Percentiles rank a stretch among this genome's conserved stretches.
phyloP scores from a whole-genome alignment of 2,888 invertebrate genomes.

The Cryptus viduatorius region DNA sequence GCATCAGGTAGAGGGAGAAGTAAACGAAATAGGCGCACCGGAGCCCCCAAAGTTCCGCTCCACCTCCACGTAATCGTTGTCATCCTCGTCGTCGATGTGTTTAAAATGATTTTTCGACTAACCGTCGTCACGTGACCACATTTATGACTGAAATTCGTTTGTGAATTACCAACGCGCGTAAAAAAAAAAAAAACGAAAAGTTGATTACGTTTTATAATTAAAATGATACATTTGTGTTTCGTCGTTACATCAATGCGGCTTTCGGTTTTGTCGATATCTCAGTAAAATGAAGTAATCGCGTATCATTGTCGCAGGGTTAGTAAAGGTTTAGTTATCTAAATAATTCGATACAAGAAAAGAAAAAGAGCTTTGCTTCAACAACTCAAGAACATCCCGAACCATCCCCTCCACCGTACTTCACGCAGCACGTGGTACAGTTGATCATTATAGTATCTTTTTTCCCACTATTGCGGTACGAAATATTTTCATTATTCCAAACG shows the following conservation, averaged over 20 bases:
- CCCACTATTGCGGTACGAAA: neutral
- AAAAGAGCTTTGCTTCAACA: neutral
- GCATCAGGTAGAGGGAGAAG: slow-evolving; percentile 44
- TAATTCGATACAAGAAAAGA: neutral
- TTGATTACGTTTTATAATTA: slow-evolving; percentile 15
- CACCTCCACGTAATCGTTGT: slow-evolving; percentile 4
- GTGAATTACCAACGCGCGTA: slow-evolving; percentile 13
- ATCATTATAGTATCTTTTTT: neutral
- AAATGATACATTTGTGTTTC: slow-evolving; percentile 48
- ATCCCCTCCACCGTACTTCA: neutral
- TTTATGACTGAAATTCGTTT: slow-evolving; percentile 33
- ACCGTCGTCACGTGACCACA: slow-evolving; percentile 27
- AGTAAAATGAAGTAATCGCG: slow-evolving; percentile 48
- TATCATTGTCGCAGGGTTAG: slow-evolving; percentile 55
- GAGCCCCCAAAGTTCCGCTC: slow-evolving; percentile 12
- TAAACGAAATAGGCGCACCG: slow-evolving; percentile 54
- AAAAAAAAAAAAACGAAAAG: neutral
- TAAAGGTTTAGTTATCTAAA: slow-evolving; percentile 17
- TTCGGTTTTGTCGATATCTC: slow-evolving; percentile 36
- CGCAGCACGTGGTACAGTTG: slow-evolving; percentile 35
- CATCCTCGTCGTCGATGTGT: slow-evolving; percentile 45
- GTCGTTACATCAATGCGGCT: slow-evolving; percentile 44
- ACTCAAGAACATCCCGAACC: neutral
- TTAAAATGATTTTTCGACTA: slow-evolving; percentile 28
- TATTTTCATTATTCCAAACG: neutral